Percentiles rank a stretch among this genome's conserved stretches.
Conservation (phyloP, 1,140 invertebrate species). For the Lordiphosa mommai region DNA sequence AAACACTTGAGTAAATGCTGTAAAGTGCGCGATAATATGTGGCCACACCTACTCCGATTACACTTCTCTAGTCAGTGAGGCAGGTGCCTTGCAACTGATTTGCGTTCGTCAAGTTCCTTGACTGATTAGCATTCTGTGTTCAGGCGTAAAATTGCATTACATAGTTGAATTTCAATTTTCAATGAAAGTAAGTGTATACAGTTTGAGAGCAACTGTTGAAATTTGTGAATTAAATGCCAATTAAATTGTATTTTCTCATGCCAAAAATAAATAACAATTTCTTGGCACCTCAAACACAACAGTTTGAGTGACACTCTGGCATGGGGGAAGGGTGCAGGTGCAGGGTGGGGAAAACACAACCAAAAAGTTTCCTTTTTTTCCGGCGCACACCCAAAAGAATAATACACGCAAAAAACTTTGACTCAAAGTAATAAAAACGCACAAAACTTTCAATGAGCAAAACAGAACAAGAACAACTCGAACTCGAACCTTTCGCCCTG, state of each 20-base stretch:
- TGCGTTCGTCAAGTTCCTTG: conserved; percentile 9
- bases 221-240: not conserved
- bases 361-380: conserved; percentile 36
- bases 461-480: conserved; percentile 45
- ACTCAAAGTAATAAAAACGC: conserved; percentile 72
- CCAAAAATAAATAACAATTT: not conserved
- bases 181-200: too few relatives aligned
- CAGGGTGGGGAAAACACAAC: not conserved
- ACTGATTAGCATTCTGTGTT: conserved; percentile 22
- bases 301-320: too few relatives aligned
- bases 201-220: not conserved
- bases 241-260: too few relatives aligned
- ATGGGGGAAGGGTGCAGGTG: too few relatives aligned
- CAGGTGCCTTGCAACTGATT: conserved; percentile 22
- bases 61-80: not conserved
- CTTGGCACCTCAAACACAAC: not conserved
- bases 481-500: conserved; percentile 32
- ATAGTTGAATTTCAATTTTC: conserved; percentile 45
- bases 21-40: conserved; percentile 48
- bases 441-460: conserved; percentile 73
- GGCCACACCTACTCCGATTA: conserved; percentile 6
- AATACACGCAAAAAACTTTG: conserved; percentile 46
- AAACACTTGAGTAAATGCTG: conserved; percentile 55
- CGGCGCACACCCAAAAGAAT: conserved; percentile 46
- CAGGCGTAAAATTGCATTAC: conserved; percentile 1